Base-by-base conservation (phyloP, 2,888 invertebrate species). In the Parochlus steinenii region DNA sequence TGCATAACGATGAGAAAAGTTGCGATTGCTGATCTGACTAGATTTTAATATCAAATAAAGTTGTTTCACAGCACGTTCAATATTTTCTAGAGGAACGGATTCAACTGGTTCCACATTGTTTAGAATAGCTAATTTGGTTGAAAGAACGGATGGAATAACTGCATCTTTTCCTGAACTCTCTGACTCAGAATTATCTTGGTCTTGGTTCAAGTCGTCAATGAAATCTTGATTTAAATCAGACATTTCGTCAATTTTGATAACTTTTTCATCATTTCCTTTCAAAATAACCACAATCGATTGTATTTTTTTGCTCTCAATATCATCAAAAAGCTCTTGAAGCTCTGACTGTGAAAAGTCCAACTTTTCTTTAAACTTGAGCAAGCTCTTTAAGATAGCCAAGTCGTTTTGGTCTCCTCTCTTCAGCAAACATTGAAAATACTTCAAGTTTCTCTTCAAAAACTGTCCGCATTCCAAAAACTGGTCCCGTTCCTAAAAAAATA, bases 41-140 rank as follows among this genome's bases (percentile, higher is more conserved):
- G 59, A 55, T 40, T 54, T 52, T 36, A 50, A 54, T 31, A 58
- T 58, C 39, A 59, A 44, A 40, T 53, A 60, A 11, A 58, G 44
- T 46, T 59, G 58, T 39, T 55, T 55, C 5, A 59, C 50, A 19
- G 55, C 55, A 40, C 58, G 57, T 39, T 58, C 55, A 4, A 34
- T 15, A 8, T 28, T 19, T 15, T 17, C 26, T 3, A n/a, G n/a
- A n/a, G n/a, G n/a, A n/a, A 22, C 11, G 18, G n/a, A 11, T 4
- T 17, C 18, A 18, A 16, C 30, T 17, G 17, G 12, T 7, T 17
- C n/a, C 8, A 16, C 15, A 14, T 30, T 12, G 5, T 6, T 8
- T 10, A 16, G 6, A 16, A 18, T 30, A 5, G 7, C 19, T 6
- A n/a, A n/a, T n/a, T n/a, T n/a, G n/a, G 19, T 18, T 16, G 17